phyloP scores from a whole-genome alignment of 1,140 invertebrate genomes.

The Nylanderia fulva region DNA sequence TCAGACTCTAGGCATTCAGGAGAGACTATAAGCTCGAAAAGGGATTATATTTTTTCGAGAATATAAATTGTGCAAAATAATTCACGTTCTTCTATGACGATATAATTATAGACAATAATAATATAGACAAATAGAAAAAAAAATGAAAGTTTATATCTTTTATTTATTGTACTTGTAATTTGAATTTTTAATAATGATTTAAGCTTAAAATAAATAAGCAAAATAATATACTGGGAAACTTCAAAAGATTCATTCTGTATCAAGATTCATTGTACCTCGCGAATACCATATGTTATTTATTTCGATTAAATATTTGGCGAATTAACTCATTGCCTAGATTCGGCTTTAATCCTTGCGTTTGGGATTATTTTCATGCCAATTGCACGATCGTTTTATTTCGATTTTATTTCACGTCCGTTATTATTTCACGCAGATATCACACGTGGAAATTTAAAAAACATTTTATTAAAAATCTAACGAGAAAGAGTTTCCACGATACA shows the following conservation, averaged over 20 bases:
- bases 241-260: background rate
- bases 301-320: constrained; percentile 26
- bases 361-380: background rate
- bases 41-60: no score
- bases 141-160: background rate
- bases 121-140: background rate
- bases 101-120: background rate
- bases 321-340: background rate
- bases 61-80: background rate
- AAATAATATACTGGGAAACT: background rate
- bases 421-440: constrained; percentile 10
- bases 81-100: no score
- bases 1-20: background rate
- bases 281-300: constrained; percentile 6
- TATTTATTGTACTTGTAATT: background rate
- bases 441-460: background rate
- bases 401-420: background rate
- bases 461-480: background rate
- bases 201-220: background rate
- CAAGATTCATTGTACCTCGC: background rate
- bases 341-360: constrained; percentile 17
- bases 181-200: background rate
- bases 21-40: background rate
- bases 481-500: background rate
- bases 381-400: background rate